These are phyloP conservation scores for Muricea muricata DNA, from an alignment of 92 coral and sea anemone genomes.

Conservation along the genomic window DNA sequence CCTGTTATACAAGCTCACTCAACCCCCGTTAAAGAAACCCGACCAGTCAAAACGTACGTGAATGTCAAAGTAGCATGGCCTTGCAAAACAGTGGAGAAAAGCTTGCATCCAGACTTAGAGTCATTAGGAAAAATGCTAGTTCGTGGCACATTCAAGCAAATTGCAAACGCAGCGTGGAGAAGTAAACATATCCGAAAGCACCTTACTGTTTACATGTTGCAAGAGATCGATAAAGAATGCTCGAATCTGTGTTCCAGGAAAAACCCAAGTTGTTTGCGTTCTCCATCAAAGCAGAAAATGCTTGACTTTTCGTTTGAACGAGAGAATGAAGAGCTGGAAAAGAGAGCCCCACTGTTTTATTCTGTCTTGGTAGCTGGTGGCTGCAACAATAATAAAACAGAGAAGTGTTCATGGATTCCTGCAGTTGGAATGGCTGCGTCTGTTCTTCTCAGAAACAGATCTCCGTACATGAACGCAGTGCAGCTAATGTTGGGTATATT, in stretches of 20 bases:
- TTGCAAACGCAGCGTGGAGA: conserved; percentile 71
- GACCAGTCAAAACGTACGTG: conserved; percentile 16
- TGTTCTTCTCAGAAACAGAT: conserved; percentile 63
- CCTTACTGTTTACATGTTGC: conserved; percentile 32
- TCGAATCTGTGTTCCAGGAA: too few species aligned
- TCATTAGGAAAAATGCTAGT: conserved; percentile 75
- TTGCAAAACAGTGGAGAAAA: conserved; percentile 55
- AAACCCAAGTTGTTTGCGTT: too few species aligned
- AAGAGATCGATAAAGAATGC: conserved; percentile 66
- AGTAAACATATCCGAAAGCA: conserved; percentile 57
- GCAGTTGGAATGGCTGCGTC: conserved; percentile 88
- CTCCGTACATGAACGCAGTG: conserved; percentile 69
- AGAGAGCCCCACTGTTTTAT: conserved; percentile 59
- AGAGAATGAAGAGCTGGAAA: conserved; percentile 46
- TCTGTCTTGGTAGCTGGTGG: not conserved
- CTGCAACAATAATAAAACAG: conserved; percentile 55
- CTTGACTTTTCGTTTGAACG: conserved; percentile 60
- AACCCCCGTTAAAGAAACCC: conserved; percentile 11
- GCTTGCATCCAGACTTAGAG: conserved; percentile 67
- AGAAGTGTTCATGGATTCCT: conserved; percentile 48
- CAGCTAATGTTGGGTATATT: conserved; percentile 65
- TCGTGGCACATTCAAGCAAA: conserved; percentile 68
- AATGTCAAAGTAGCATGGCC: conserved; percentile 61
- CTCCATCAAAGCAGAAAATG: conserved; percentile 66
- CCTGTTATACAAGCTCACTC: not conserved